Conservation (phyloP, 2,888 invertebrate genomes). For the Pyrrhia umbra region DNA sequence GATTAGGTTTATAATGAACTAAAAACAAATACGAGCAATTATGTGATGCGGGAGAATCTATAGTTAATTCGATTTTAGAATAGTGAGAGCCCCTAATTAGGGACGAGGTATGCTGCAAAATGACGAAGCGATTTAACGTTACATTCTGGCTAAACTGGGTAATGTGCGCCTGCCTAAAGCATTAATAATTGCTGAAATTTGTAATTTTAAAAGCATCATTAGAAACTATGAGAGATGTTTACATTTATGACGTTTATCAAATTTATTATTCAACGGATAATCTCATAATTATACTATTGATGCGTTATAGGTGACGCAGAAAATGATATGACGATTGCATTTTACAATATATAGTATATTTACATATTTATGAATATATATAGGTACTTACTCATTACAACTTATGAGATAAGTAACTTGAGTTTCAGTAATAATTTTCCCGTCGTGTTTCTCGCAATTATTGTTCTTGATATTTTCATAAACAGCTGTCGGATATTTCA, state of each 20-base stretch:
- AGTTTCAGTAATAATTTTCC: not conserved
- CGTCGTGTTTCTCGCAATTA: constrained; percentile 8
- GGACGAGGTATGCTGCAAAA: not conserved
- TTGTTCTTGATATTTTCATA: not conserved
- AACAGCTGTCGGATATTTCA: constrained; percentile 19
- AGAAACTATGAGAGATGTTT: not conserved
- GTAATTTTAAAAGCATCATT: not conserved
- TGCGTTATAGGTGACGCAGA: not conserved
- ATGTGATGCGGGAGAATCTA: constrained; percentile 11
- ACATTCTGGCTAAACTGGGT: not conserved
- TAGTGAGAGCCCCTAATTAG: constrained; percentile 13
- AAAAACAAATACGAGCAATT: constrained; percentile 23
- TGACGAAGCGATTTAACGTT: not conserved
- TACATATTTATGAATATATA: not conserved
- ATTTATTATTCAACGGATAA: constrained; percentile 12
- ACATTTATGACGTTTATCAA: constrained; percentile 13
- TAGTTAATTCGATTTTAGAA: constrained; percentile 25
- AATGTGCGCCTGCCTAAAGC: too few species aligned
- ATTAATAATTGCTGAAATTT: not conserved
- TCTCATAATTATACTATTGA: constrained; percentile 9
- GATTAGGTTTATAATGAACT: too few species aligned
- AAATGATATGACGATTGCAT: not conserved
- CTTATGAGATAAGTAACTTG: not conserved
- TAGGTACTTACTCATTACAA: not conserved
- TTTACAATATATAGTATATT: not conserved